Conservation (phyloP, 1,140 invertebrate genomes). For the Monochamus saltuarius region DNA sequence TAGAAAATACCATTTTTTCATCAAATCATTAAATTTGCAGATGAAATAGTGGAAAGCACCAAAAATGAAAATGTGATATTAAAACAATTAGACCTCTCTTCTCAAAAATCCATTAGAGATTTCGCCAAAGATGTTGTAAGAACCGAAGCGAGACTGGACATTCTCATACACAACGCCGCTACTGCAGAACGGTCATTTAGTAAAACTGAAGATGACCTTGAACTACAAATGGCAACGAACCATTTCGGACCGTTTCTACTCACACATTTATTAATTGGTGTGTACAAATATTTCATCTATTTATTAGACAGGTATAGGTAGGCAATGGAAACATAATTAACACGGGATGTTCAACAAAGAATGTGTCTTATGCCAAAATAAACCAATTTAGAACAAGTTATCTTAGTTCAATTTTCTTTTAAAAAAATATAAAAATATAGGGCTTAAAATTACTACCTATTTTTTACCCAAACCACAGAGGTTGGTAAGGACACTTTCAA, state of each 20-base stretch:
- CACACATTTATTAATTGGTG: conserved; percentile 66
- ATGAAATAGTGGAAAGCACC: conserved; percentile 56
- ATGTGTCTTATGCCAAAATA: too few relatives aligned
- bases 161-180: conserved; percentile 84
- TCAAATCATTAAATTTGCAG: too few relatives aligned
- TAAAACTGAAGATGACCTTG: conserved; percentile 75
- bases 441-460: too few relatives aligned
- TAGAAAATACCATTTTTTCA: too few relatives aligned
- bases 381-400: too few relatives aligned
- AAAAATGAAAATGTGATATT: conserved; percentile 61
- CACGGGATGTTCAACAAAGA: too few relatives aligned
- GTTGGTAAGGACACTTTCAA: too few relatives aligned
- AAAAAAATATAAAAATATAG: too few relatives aligned
- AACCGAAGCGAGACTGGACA: conserved; percentile 68
- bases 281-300: conserved; percentile 32
- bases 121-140: conserved; percentile 65
- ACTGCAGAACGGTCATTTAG: conserved; percentile 62
- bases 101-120: conserved; percentile 62
- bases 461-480: too few relatives aligned
- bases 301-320: too few relatives aligned
- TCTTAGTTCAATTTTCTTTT: too few relatives aligned
- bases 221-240: conserved; percentile 87
- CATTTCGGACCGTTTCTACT: conserved; percentile 62
- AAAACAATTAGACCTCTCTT: conserved; percentile 65
- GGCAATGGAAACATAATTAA: too few relatives aligned